phyloP scores from a whole-genome alignment of 2,797 vertebrate species.

The Emys orbicularis region DNA sequence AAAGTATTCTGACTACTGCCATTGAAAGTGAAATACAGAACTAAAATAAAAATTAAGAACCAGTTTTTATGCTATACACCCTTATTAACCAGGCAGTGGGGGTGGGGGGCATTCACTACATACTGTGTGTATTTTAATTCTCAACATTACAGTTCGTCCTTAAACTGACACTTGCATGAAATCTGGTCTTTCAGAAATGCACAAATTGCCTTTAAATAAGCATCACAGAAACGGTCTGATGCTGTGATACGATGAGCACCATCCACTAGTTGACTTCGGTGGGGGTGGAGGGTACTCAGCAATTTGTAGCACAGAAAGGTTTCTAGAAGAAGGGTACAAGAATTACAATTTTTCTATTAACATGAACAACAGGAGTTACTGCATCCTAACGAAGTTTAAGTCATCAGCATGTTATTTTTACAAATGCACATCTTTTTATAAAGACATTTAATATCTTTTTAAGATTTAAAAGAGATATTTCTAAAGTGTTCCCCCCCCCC shows the following conservation, averaged over 20 bases:
- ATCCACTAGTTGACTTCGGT: too few species aligned
- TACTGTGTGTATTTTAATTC: background rate
- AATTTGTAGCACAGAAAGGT: background rate
- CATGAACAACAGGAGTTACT: slow-evolving; percentile 28
- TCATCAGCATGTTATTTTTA: background rate
- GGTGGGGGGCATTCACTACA: too few species aligned
- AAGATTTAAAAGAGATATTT: too few species aligned
- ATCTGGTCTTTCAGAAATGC: background rate
- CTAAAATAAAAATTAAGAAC: background rate
- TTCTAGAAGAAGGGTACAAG: background rate
- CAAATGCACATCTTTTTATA: background rate
- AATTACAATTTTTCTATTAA: too few species aligned
- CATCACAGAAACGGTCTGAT: background rate
- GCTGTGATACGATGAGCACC: background rate
- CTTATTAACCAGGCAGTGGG: background rate
- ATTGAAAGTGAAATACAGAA: background rate
- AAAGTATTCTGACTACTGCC: background rate
- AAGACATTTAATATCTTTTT: background rate
- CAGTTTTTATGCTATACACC: background rate
- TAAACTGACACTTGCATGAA: rapidly evolving
- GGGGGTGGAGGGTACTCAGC: too few species aligned
- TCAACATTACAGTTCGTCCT: background rate
- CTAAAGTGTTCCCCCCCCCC: too few species aligned
- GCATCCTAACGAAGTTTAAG: background rate
- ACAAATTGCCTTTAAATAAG: background rate